These are phyloP conservation scores for Monarcha castaneiventris DNA, from an alignment of 2,113 vertebrate genomes.

Conservation along the genomic window DNA sequence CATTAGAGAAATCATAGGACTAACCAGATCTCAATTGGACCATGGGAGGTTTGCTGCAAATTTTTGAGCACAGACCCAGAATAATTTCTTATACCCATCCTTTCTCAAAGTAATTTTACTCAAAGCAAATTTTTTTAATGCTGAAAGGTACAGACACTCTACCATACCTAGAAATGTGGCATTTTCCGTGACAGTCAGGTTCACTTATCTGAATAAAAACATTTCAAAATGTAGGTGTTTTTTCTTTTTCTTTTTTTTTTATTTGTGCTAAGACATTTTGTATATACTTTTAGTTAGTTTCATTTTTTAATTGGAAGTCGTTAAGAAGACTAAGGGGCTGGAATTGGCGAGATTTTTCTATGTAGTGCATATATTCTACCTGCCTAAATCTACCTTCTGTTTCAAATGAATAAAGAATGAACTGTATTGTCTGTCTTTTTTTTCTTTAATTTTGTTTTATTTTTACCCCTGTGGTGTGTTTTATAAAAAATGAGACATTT, in stretches of 20 bases:
- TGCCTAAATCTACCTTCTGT: neutral
- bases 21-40: neutral
- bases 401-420: neutral
- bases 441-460: neutral
- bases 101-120: neutral
- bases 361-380: neutral
- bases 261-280: neutral
- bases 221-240: neutral
- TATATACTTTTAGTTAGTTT: neutral
- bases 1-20: neutral
- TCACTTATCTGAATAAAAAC: neutral
- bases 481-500: neutral
- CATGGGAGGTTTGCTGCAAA: neutral
- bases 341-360: neutral
- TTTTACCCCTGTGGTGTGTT: fast-evolving
- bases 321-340: neutral
- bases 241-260: neutral
- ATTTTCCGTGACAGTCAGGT: neutral
- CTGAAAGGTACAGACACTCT: neutral
- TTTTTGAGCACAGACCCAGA: neutral
- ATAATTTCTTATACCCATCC: neutral
- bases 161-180: neutral
- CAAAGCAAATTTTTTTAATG: neutral
- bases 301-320: neutral
- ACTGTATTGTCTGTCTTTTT: neutral